Evolutionary conservation across 2,888 invertebrate species (phyloP), one percentile per base, ranked within the genome.

Genomic region (Clistopyga incitator): DNA sequence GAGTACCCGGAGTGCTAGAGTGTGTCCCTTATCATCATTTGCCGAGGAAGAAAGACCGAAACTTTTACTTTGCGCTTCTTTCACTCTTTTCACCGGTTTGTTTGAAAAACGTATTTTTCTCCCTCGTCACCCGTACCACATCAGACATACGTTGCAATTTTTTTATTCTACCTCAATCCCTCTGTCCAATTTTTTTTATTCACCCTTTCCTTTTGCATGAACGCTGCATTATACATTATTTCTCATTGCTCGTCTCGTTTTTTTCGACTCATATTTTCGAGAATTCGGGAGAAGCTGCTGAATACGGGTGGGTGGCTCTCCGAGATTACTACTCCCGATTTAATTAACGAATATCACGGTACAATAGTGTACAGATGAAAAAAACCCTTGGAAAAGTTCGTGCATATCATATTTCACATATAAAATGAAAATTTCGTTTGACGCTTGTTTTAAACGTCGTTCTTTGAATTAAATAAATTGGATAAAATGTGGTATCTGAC

Each of bases 21-120:
- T 67, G 61, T 71, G 71, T 67, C 71, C 70, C 84, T 84, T 81
- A 84, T 84, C 81, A 84, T 84, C 84, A 71, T 78, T 82, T 78
- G 56, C 61, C 65, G 71, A 72, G 75, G 20, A 64, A 68, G 77
- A 80, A 80, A 77, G 84, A 78, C 71, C 75, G 47, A 75, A 84
- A 84, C 75, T 84, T 81, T 81, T 71, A 71, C 81, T 71, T 59
- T 71, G 67, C 64, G 47, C 68, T 74, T 56, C 54, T 47, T 64
- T 56, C 52, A 45, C 34, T 59, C 61, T 56, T 52, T 75, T 59
- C 56, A 25, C 78, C 29, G 38, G 54, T 59, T 61, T 47, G 77
- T 80, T 68, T 77, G 59, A 25, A 25, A 70, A 77, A 72, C 29
- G 45, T 83, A 80, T 76, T 82, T 71, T 59, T 71, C 64, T 47